Percentiles rank a stretch among this genome's conserved stretches.
Evolutionary conservation across 2,113 vertebrate genomes (phyloP).

Genomic region (Heterocephalus glaber): DNA sequence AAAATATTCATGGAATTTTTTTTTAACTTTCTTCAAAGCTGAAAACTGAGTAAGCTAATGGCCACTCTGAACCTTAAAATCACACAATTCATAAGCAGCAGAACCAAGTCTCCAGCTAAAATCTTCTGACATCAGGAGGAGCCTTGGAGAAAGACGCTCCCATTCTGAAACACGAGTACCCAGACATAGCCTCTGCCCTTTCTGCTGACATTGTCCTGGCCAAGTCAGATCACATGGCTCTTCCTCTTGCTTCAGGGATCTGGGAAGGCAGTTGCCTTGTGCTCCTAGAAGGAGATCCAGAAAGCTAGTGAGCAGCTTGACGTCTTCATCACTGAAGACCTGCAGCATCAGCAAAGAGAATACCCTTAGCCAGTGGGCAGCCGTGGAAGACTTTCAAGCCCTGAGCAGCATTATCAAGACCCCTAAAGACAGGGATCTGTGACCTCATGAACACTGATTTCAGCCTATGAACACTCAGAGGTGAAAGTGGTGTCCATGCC

Average conservation of each 20-base stretch:
- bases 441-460: background rate
- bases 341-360: background rate
- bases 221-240: background rate
- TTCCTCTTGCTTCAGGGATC: background rate
- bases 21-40: background rate
- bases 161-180: background rate
- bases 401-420: background rate
- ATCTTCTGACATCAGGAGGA: constrained; percentile 15
- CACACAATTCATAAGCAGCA: background rate
- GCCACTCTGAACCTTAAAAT: background rate
- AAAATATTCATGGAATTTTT: background rate
- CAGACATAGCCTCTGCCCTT: background rate
- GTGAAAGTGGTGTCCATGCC: background rate
- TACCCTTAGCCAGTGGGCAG: background rate
- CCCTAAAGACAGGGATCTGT: background rate
- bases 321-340: background rate
- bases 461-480: background rate
- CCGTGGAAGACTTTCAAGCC: background rate
- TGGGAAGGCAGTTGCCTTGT: background rate
- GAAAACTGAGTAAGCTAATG: constrained; percentile 20
- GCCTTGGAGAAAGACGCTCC: background rate
- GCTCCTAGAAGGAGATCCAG: background rate
- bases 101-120: background rate
- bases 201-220: background rate
- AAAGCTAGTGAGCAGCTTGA: background rate